Base-by-base conservation (phyloP, 92 coral and sea anemone genomes). In the Paragorgia papillata region DNA sequence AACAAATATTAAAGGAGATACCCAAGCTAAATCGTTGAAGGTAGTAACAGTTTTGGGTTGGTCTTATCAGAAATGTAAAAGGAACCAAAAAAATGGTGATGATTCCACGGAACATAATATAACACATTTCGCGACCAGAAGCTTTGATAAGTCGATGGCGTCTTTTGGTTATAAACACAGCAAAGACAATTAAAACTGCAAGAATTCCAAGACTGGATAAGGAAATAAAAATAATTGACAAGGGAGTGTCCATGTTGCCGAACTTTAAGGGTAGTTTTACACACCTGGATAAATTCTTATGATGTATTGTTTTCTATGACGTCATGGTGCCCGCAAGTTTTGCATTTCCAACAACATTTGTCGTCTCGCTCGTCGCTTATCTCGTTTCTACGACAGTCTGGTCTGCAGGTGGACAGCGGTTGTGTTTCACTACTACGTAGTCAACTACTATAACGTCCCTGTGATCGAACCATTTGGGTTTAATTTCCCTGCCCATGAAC, bases 301-400 rank as follows among this genome's bases (percentile, higher is more conserved):
- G 82, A 83, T 19, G 86, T 83, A 55, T 83, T 83, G 69, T 83
- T 75, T 57, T 55, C 31, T 27, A 65, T 71, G 19, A 83, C 69
- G 15, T 55, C 82, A 28, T 83, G 51, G 53, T 63, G 33, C 10
- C 70, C 69, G 37, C 86, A 83, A 21, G 74, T 51, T 18, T 75
- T 66, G 46, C 86, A 83, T 24, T 46, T 44, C 82, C 81, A 66
- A n/a, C 86, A 83, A 18, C 86, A 83, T 26, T 75, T 54, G 29
- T 89, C 83, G 58, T 93, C 54, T 37, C 81, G 90, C 24, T 83
- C 88, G 14, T 80, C 49, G 35, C 73, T 81, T 17, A 75, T 61
- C 20, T 75, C 35, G 59, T 75, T 73, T 48, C 29, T 29, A 26
- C 17, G 18, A 21, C 86, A 83, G 20, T 79, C 26, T 37, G 71